A percentile compares a stretch with the other conserved stretches of the same genome.
Evolutionary conservation across 2,797 vertebrate genomes (phyloP).

Genomic region (Crocidura indochinensis): DNA sequence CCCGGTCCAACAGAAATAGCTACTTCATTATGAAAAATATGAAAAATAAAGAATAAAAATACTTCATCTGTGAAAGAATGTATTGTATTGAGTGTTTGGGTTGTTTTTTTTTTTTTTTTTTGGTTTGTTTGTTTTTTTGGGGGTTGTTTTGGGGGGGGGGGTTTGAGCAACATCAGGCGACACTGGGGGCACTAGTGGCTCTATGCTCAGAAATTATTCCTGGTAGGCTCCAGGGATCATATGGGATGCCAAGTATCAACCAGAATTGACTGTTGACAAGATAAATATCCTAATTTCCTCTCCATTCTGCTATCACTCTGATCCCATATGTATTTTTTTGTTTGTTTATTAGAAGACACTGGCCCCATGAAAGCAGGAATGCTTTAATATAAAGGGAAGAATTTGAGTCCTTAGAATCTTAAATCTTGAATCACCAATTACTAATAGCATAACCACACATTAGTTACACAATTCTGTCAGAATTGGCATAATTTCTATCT

Average conservation of each 20-base stretch:
- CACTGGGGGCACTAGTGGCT: too few relatives aligned
- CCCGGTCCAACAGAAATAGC: not conserved
- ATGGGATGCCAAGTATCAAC: too few relatives aligned
- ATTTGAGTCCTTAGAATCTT: not conserved
- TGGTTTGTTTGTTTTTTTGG: too few relatives aligned
- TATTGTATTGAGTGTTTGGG: not conserved
- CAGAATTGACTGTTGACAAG: too few relatives aligned
- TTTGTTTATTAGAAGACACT: not conserved
- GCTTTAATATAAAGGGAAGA: not conserved
- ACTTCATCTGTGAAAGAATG: not conserved
- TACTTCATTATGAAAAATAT: slow-evolving; percentile 6
- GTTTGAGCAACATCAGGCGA: too few relatives aligned
- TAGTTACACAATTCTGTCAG: not conserved
- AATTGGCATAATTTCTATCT: too few relatives aligned
- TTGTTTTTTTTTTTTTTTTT: not conserved
- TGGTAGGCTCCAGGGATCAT: too few relatives aligned
- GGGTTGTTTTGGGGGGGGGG: too few relatives aligned
- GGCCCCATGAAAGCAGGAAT: not conserved
- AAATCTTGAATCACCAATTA: not conserved
- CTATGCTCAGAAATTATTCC: too few relatives aligned
- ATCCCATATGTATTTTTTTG: too few relatives aligned
- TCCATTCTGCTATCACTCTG: too few relatives aligned
- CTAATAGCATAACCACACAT: not conserved
- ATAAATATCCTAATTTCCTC: too few relatives aligned
- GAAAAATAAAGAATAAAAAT: not conserved